Conservation (phyloP, 2,113 vertebrate genomes). For the Ptilonorhynchus violaceus region DNA sequence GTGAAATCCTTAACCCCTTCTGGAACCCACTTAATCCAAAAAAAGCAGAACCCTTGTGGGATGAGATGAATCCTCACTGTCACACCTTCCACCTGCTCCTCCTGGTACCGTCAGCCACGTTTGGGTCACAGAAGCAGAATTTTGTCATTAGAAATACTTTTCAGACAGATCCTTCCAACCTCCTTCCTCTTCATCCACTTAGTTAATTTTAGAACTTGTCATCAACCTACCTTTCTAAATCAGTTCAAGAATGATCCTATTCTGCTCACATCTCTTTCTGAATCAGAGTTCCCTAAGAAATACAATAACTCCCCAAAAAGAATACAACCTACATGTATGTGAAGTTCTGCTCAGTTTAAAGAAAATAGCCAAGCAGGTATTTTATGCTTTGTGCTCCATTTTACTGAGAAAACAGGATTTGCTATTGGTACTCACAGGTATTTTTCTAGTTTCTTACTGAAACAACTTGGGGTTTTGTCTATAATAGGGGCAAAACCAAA, state of each 20-base stretch:
- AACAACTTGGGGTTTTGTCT: not conserved
- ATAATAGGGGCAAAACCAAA: not conserved
- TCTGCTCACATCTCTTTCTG: not conserved
- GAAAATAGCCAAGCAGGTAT: not conserved
- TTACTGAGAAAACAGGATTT: not conserved
- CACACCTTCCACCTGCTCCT: not conserved
- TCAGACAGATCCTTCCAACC: not conserved
- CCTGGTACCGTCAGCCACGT: not conserved
- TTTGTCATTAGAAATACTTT: not conserved
- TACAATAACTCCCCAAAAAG: not conserved
- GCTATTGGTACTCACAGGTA: not conserved
- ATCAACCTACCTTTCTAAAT: not conserved
- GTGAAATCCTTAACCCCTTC: not conserved
- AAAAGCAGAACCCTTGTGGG: not conserved
- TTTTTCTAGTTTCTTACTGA: not conserved
- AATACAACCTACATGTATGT: not conserved
- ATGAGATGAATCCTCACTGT: not conserved
- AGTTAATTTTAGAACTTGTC: not conserved
- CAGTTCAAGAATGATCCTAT: not conserved
- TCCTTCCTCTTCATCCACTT: not conserved
- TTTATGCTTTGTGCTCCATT: not conserved
- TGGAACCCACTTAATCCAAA: not conserved
- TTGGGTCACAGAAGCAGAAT: not conserved
- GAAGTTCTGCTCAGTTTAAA: not conserved
- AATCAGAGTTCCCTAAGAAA: not conserved